Percentiles rank a stretch among this genome's conserved stretches.
Evolutionary conservation across 2,888 invertebrate species (phyloP).

Genomic region (Trichogramma dendrolimi): DNA sequence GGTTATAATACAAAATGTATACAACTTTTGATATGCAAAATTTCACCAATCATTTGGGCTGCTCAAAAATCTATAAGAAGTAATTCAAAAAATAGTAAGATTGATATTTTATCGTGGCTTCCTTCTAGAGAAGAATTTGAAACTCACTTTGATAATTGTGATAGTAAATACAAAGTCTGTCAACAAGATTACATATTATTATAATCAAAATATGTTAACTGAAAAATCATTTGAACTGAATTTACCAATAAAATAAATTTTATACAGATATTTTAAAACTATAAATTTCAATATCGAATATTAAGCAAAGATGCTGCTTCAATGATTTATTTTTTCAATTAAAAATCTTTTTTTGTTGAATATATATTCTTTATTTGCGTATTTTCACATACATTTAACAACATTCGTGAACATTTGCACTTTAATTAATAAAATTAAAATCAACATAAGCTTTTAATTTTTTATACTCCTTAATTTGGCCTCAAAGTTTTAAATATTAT

Average conservation of each 20-base stretch:
- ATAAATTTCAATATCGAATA: no score
- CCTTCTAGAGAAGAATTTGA: slow-evolving; percentile 48
- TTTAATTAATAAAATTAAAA: no score
- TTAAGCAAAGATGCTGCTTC: no score
- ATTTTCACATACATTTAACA: no score
- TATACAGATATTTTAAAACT: not conserved
- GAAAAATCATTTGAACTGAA: not conserved
- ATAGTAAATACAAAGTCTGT: slow-evolving; percentile 41
- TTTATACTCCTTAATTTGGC: no score
- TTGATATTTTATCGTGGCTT: slow-evolving; percentile 46
- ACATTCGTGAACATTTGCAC: no score
- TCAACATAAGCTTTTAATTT: no score
- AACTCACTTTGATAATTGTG: slow-evolving; percentile 48
- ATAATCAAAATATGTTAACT: not conserved
- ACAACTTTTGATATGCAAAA: slow-evolving; percentile 71
- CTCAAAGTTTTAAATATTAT: no score
- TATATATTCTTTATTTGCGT: no score
- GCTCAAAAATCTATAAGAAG: slow-evolving; percentile 67
- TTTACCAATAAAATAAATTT: not conserved
- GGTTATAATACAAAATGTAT: slow-evolving; percentile 67
- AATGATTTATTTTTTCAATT: no score
- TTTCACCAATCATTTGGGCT: slow-evolving; percentile 69
- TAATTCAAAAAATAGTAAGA: slow-evolving; percentile 35
- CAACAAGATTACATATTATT: not conserved
- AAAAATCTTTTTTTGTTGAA: no score